Base-by-base conservation (phyloP, 2,888 invertebrate genomes). In the Seira sanloemensis region DNA sequence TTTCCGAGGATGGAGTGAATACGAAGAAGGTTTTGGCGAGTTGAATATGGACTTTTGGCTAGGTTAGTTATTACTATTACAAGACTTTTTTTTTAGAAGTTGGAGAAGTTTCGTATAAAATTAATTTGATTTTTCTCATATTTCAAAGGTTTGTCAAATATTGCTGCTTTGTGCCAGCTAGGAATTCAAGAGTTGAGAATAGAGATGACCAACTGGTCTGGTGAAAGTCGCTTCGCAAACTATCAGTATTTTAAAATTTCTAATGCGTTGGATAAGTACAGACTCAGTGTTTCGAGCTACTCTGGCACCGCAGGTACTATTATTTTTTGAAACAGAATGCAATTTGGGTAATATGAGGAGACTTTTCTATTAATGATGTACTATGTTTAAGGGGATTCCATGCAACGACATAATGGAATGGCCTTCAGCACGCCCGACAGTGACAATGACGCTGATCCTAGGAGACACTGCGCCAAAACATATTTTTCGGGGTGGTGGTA, bases 401-500 rank as follows among this genome's bases (percentile, higher is more conserved):
- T 90, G 16, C 79, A 85, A 27, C 80, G 88, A 62, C 90, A 90
- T 78, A 86, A 88, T 73, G 88, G 88, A 19, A 88, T 88, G 85
- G 67, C 86, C 0, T 90, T 90, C 79, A 89, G 87, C 79, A 89
- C 89, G 18, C 68, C 82, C 50, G 90, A 90, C 83, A 66, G 83
- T 21, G 90, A 90, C 69, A 87, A 89, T 73, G 89, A 89, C 77
- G 58, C 71, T 21, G 88, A 89, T 74, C 85, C 86, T 2, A 66
- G 86, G 12, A 77, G 88, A n/a, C 87, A 90, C 75, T 89, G 90
- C 71, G 89, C 89, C 16, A 84, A 87, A 7, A 88, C 87, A 46
- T 89, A 88, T 83, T 83, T 81, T 67, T 88, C 89, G 12, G 90
- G 88, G 18, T 90, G 90, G 90, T 90, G 90, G 90, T 90, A 88